Percentiles rank a stretch among this genome's conserved stretches.
phyloP scores from a whole-genome alignment of 2,888 invertebrate genomes.

The Spicauda simplicius region DNA sequence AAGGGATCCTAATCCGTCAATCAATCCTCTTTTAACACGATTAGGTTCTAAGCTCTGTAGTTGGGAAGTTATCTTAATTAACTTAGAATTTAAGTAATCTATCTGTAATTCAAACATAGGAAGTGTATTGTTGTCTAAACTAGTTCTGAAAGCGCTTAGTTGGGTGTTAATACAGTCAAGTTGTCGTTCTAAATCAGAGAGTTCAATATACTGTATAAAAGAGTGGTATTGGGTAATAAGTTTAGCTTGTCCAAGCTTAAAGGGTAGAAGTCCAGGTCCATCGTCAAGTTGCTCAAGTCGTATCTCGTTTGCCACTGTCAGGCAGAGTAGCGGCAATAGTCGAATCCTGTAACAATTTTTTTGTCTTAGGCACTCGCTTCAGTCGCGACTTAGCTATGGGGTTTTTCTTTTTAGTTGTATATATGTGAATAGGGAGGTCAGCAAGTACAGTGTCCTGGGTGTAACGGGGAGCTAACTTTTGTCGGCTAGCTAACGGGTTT shows the following conservation, averaged over 20 bases:
- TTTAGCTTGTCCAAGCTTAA: conserved; percentile 32
- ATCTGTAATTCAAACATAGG: conserved; percentile 29
- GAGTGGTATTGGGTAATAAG: conserved; percentile 34
- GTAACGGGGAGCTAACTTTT: conserved; percentile 34
- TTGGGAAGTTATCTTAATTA: conserved; percentile 27
- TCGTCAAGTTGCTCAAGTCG: conserved; percentile 33
- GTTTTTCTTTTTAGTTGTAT: conserved; percentile 15
- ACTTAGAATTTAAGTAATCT: conserved; percentile 21
- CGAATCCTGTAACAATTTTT: conserved; percentile 16
- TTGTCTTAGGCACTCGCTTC: conserved; percentile 9
- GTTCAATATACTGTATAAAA: conserved; percentile 35
- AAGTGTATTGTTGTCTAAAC: conserved; percentile 22
- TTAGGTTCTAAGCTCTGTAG: conserved; percentile 26
- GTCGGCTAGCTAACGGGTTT: too few relatives aligned
- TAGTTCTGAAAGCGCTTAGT: background rate
- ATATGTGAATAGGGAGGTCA: conserved; percentile 36
- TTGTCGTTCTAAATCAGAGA: conserved; percentile 24
- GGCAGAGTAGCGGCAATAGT: background rate
- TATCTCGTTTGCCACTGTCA: conserved; percentile 23
- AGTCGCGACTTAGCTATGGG: conserved; percentile 20
- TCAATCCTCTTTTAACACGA: conserved; percentile 33
- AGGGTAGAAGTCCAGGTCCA: conserved; percentile 39
- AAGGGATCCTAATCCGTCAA: conserved; percentile 36
- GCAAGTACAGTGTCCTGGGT: conserved; percentile 32
- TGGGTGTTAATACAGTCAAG: conserved; percentile 21